Base-by-base conservation (phyloP, 1,140 invertebrate species). In the Drosophila watanabei region DNA sequence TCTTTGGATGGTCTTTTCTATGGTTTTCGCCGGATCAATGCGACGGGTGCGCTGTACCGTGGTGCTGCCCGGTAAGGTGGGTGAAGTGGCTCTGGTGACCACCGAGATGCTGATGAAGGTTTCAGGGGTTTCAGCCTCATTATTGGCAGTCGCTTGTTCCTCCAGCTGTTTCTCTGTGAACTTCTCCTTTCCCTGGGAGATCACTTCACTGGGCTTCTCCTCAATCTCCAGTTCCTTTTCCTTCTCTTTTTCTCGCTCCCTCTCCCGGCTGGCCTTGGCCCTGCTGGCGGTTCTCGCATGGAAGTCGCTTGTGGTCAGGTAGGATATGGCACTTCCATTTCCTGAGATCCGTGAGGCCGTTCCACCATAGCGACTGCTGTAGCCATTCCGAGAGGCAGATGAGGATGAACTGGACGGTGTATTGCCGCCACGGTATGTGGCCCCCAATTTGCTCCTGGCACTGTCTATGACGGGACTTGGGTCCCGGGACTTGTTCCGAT, bases 81-180 rank as follows among this genome's bases (percentile, higher is more conserved):
- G 97, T 10, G 96, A 97, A 2, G 97, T 97, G 41, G 95, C 95
- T 76, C 97, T 94, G 0, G 96, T 97, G 0, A 96, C 94, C 20
- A 97, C 95, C 7, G 94, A 94, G 7, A 97, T 82, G 2, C 94
- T 95, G 32, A 94, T 89, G 52, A 94, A 93, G 14, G 94, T 94
- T 64, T 93, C 92, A 45, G 69, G 65, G 13, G 62, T 9, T 33
- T 59, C 46, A 5, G 45, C n/a, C 2, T 78, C 70, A 5, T 11
- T 8, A 11, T 6, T 14, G 24, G 24, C 1, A 20, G 56, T 4
- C 0, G 43, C 9, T 18, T 43, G 28, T 1, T 68, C 14, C 3
- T 24, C 54, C 28, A 30, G n/a, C 43, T 37, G 4, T 28, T 68
- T 65, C 52, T 46, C 56, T 7, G 35, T 16, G 5, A 24, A 14